A percentile compares a stretch with the other conserved stretches of the same genome.
Conservation (phyloP, 1,140 invertebrate species). For the Eubasilissa regina region DNA sequence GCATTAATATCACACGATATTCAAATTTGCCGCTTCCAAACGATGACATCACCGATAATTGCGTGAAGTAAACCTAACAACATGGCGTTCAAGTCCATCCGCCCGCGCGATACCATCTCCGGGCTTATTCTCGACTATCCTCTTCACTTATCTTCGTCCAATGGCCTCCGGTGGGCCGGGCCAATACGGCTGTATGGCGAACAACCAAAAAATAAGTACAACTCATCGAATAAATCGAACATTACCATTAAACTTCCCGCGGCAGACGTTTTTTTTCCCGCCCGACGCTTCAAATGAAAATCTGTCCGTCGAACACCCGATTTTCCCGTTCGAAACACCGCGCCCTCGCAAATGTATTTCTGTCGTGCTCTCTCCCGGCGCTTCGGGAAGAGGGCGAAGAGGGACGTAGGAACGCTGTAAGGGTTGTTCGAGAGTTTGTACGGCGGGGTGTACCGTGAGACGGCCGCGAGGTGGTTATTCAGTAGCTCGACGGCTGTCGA, state of each 20-base stretch:
- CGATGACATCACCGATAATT: too few species aligned
- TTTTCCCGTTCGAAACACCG: constrained; percentile 17
- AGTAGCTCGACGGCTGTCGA: constrained; percentile 56
- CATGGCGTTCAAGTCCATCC: background rate
- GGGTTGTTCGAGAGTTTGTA: constrained; percentile 40
- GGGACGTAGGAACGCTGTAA: constrained; percentile 30
- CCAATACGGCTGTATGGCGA: constrained; percentile 20
- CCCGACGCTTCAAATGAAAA: constrained; percentile 52
- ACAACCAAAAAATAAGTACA: constrained; percentile 39
- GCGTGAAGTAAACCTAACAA: background rate
- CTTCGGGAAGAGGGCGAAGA: background rate
- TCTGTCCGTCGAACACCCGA: constrained; percentile 43
- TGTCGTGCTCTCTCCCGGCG: constrained; percentile 30
- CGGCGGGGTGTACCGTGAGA: constrained; percentile 45
- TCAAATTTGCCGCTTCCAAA: too few species aligned
- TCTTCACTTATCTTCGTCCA: constrained; percentile 50
- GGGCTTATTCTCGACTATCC: constrained; percentile 37
- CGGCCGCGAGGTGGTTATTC: constrained; percentile 44
- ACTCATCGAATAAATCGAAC: constrained; percentile 40
- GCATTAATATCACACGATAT: too few species aligned
- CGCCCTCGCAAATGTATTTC: background rate
- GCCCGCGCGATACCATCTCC: background rate
- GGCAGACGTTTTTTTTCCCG: constrained; percentile 40
- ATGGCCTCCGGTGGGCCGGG: constrained; percentile 47
- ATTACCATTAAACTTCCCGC: constrained; percentile 45